Base-by-base conservation (phyloP, 2,888 invertebrate species). In the Nycteola revayana region DNA sequence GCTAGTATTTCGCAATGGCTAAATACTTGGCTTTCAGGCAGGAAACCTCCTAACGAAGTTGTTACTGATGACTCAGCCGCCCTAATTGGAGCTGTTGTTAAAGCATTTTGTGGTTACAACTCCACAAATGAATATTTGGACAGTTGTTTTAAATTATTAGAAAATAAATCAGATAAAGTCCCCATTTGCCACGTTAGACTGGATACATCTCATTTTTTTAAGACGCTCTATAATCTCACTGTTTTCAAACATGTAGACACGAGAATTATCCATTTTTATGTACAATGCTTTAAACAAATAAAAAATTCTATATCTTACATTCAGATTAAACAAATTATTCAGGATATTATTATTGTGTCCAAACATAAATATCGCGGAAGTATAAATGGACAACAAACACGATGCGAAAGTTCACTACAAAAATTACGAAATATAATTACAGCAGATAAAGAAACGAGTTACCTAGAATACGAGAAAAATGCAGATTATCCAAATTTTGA, bases 61-160 rank as follows among this genome's bases (percentile, higher is more conserved):
- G 25, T 38, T 14, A 33, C 33, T 33, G 38, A 38, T 27, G 32
- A 38, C 10, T 38, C 32, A 17, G 32, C 38, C 7, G 38, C 32
- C 18, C 11, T 38, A 25, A 27, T 32, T 23, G 38, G 38, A 8
- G 38, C 38, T 22, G 32, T 28, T 9, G 38, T 38, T n/a, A 38
- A 32, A 38, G 32, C 23, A 25, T 38, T 38, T 29, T 23, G 25
- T 25, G 17, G 25, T 26, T 29, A 23, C 10, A 25, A 33, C 6
- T 28, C 32, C 20, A 38, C 38, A 22, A 23, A 14, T 14, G 32
- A 38, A 22, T 37, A 37, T 26, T 21, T 37, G 7, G 9, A 37
- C 10, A 21, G 9, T 22, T 37, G 25, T 25, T 37, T 32, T 37
- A 25, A 18, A 9, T 9, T 28, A 29, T 29, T 38, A 26, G 29